Base-by-base conservation (phyloP, 2,113 vertebrate species). In the Dipodomys spectabilis region DNA sequence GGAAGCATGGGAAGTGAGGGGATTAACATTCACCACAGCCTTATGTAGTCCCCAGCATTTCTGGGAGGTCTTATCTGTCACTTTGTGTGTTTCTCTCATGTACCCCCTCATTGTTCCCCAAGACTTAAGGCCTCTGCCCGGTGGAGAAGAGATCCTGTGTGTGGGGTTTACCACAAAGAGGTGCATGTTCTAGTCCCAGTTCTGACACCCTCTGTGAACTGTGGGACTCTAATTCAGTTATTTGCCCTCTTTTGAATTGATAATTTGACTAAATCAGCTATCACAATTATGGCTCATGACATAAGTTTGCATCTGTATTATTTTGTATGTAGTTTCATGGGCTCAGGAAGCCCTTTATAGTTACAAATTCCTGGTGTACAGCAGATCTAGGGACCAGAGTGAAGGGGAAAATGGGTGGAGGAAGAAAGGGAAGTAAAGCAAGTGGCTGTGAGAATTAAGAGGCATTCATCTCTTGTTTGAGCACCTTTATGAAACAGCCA, bases 201-300 rank as follows among this genome's bases (percentile, higher is more conserved):
- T 69, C 30, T 64, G 18, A 44, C 5, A 28, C 27, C 62, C 49
- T 75, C 7, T 78, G 44, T 93, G 93, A 96, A 80, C 30, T 78
- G 11, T 44, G 32, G 77, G 27, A 82, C 77, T 44, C 10, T 49
- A 49, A 49, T 57, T 57, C 53, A 57, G 53, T 64, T 72, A 81
- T n/a, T 13, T 75, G 27, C 7, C 4, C 28, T 30, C 83, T 39
- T 82, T 49, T 23, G 20, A 87, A 57, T 65, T 20, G 60, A 10
- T 87, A 72, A 62, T 73, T 67, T 87, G 60, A 60, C 28, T 6
- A 67, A 27, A 44, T 39, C 20, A 28, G 25, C 49, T 19, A 72
- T 67, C 62, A 44, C 13, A 84, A 49, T 62, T 44, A 65, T 19
- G 16, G 60, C 8, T 53, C 35, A 23, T 35, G 7, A 72, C 35